Percentiles rank a stretch among this genome's conserved stretches.
Conservation (phyloP, 2,888 invertebrate genomes). For the Meteorus colon region DNA sequence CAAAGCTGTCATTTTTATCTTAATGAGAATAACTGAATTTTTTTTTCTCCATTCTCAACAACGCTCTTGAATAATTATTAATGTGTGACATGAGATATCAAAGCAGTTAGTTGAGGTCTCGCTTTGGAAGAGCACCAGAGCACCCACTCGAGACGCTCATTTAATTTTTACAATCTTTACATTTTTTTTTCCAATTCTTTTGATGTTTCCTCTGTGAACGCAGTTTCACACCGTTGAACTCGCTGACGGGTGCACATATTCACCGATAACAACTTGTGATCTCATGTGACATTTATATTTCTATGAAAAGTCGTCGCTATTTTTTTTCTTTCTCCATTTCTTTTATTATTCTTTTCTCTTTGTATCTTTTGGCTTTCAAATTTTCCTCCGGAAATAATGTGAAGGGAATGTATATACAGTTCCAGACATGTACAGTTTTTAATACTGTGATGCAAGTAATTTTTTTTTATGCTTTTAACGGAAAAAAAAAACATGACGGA, state of each 20-base stretch:
- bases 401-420: background rate
- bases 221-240: background rate
- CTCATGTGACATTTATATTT: background rate
- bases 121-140: slow-evolving; percentile 50
- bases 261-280: background rate
- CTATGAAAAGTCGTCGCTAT: background rate
- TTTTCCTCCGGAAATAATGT: background rate
- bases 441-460: background rate
- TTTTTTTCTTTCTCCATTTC: background rate
- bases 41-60: background rate
- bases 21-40: background rate
- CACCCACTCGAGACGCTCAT: slow-evolving; percentile 55
- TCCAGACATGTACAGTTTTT: background rate
- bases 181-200: slow-evolving; percentile 39
- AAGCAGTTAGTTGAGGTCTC: slow-evolving; percentile 1
- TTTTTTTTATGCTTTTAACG: background rate
- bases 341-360: background rate
- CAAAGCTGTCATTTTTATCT: background rate
- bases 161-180: slow-evolving; percentile 49
- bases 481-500: background rate
- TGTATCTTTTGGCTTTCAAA: background rate
- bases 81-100: background rate
- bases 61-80: background rate
- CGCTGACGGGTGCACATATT: background rate
- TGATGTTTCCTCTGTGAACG: background rate